Evolutionary conservation across 2,113 vertebrate genomes (phyloP).

Genomic region (Tupaia tana): DNA sequence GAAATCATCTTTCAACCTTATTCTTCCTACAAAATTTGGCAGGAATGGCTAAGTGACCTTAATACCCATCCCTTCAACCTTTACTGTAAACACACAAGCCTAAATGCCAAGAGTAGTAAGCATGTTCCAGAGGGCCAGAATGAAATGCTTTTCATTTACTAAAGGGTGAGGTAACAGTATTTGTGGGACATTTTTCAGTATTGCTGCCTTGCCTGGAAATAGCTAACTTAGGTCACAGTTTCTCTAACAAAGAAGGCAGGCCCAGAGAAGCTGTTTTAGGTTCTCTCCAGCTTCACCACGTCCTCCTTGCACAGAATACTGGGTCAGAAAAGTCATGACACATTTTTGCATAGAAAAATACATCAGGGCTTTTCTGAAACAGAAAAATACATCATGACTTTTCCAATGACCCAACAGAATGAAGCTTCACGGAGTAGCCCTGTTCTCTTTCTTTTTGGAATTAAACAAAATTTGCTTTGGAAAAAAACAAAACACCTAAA

Average conservation of each 20-base stretch:
- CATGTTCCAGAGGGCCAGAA: background rate
- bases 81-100: background rate
- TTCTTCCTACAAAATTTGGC: background rate
- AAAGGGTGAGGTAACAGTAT: background rate
- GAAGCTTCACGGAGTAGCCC: background rate
- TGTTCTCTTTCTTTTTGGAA: background rate
- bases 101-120: background rate
- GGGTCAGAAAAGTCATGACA: too few species aligned
- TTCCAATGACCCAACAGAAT: background rate
- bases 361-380: too few species aligned
- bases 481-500: background rate
- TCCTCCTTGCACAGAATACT: background rate
- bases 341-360: too few species aligned
- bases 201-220: background rate
- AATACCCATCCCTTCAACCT: background rate
- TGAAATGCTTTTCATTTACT: background rate
- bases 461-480: background rate
- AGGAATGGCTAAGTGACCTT: background rate
- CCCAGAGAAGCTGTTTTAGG: background rate
- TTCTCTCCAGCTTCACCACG: background rate
- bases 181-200: background rate
- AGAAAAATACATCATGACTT: too few species aligned
- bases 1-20: background rate
- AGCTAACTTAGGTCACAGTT: background rate
- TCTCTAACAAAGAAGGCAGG: background rate